A percentile compares a stretch with the other conserved stretches of the same genome.
Conservation (phyloP, 2,888 invertebrate species). For the Tachina lurida region DNA sequence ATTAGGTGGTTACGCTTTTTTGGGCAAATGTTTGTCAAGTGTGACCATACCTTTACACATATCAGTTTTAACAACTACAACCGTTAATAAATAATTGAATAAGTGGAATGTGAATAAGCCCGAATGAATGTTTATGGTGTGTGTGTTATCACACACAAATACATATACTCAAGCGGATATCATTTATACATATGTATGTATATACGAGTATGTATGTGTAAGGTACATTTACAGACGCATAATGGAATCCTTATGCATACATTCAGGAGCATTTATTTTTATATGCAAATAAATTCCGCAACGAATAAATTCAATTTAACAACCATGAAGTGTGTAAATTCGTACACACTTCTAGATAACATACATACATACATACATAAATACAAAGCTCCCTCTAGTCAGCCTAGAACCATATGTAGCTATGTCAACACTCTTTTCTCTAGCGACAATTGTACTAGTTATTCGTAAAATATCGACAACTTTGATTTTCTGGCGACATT, state of each 20-base stretch:
- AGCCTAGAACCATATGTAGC: too few species aligned
- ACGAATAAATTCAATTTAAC: conserved; percentile 74
- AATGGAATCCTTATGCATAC: conserved; percentile 61
- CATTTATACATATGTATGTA: neutral
- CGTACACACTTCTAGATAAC: neutral
- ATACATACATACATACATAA: neutral
- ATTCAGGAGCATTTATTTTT: conserved; percentile 72
- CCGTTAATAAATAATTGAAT: conserved; percentile 66
- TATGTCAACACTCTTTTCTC: too few species aligned
- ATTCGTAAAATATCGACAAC: too few species aligned
- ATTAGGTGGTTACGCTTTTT: too few species aligned
- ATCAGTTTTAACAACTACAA: conserved; percentile 49
- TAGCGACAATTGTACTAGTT: too few species aligned
- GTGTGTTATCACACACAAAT: conserved; percentile 12
- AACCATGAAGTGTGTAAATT: conserved; percentile 47
- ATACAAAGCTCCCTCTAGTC: neutral
- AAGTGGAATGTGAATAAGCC: conserved; percentile 58
- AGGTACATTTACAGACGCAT: conserved; percentile 34
- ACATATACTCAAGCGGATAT: conserved; percentile 2
- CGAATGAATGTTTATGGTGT: conserved; percentile 7
- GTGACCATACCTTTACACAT: too few species aligned
- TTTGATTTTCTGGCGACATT: too few species aligned
- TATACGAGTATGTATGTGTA: too few species aligned
- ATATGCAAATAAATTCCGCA: conserved; percentile 75
- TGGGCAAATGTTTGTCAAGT: too few species aligned